Percentiles rank a stretch among this genome's conserved stretches.
These are phyloP conservation scores for Mastomys coucha DNA, from an alignment of 2,113 vertebrate genomes.

Conservation along the genomic window DNA sequence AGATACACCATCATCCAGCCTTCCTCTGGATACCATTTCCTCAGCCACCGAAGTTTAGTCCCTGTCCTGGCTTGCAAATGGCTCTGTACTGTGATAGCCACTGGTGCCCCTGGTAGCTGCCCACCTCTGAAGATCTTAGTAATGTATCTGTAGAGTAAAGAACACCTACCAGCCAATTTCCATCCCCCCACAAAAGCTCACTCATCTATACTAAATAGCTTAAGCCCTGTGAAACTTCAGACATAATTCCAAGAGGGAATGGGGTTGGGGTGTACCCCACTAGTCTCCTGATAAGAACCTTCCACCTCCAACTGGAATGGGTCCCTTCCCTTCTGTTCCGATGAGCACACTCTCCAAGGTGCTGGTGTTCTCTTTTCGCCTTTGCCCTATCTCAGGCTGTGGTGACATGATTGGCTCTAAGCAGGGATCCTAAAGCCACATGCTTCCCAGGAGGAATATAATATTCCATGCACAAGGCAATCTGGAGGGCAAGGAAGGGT, in stretches of 20 bases:
- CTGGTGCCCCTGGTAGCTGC: not conserved
- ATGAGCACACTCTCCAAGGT: not conserved
- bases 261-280: not conserved
- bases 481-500: not conserved
- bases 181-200: not conserved
- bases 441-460: not conserved
- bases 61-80: not conserved
- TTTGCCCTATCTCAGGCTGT: not conserved
- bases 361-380: not conserved
- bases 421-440: not conserved
- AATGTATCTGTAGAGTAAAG: not conserved
- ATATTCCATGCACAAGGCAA: not conserved
- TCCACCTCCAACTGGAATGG: not conserved
- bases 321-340: not conserved
- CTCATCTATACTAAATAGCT: constrained; percentile 3
- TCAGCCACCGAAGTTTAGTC: not conserved
- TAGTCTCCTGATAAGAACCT: not conserved
- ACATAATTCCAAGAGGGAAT: not conserved
- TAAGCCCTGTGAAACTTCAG: not conserved
- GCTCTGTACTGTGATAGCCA: not conserved
- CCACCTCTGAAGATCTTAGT: not conserved
- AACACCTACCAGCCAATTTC: not conserved
- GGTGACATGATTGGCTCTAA: not conserved
- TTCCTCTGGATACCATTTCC: not conserved
- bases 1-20: not conserved